phyloP scores from a whole-genome alignment of 1,140 invertebrate genomes.

The Copidosoma floridanum region DNA sequence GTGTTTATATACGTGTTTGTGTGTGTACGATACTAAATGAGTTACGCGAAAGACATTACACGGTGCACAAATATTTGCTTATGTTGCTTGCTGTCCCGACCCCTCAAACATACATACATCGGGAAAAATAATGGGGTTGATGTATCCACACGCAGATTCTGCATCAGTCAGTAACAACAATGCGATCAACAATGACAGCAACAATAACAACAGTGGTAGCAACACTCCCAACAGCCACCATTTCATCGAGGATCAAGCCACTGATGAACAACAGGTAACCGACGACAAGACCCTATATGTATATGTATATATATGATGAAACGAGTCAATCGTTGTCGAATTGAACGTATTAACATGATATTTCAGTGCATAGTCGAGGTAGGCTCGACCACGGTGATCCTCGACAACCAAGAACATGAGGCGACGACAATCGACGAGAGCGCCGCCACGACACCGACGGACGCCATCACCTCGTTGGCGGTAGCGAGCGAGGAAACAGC shows the following conservation, averaged over 20 bases:
- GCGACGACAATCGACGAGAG: conserved; percentile 47
- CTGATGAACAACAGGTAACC: conserved; percentile 49
- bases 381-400: conserved; percentile 42
- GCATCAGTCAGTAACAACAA: background rate
- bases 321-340: no score
- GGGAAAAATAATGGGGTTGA: no score
- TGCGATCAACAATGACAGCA: background rate
- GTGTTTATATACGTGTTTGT: no score
- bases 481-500: conserved; percentile 62
- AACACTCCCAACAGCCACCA: conserved; percentile 23
- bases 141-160: background rate
- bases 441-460: conserved; percentile 36
- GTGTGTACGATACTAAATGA: no score
- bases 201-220: background rate
- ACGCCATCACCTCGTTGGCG: conserved; percentile 44
- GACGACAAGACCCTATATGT: no score
- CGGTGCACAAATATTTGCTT: no score
- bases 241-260: conserved; percentile 41
- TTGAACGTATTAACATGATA: background rate
- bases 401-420: conserved; percentile 46
- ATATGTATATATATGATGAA: no score
- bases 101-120: no score
- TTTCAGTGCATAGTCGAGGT: conserved; percentile 53
- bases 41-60: no score
- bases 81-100: no score